Conservation (phyloP, 2,888 invertebrate species). For the Drosophila stalkeri region DNA sequence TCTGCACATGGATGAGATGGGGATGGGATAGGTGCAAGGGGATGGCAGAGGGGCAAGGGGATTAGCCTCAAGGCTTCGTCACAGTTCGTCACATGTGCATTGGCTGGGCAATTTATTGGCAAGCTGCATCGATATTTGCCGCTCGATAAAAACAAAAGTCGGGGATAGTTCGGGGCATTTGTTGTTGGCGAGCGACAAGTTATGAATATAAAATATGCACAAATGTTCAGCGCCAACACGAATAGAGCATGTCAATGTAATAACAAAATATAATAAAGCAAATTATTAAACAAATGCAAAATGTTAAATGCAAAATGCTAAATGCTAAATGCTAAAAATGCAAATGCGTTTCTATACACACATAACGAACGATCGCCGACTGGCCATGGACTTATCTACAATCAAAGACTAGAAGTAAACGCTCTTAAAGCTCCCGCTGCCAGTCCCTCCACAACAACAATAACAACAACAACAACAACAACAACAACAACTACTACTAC, state of each 20-base stretch:
- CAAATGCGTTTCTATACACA: conserved; percentile 46
- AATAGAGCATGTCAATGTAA: conserved; percentile 79
- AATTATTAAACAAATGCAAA: conserved; percentile 79
- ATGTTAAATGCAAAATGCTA: conserved; percentile 51
- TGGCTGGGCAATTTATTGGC: conserved; percentile 76
- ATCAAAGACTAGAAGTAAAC: conserved; percentile 80
- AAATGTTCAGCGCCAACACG: conserved; percentile 69
- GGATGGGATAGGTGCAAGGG: no score
- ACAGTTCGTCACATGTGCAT: conserved; percentile 30
- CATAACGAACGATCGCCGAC: conserved; percentile 28
- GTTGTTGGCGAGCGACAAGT: conserved; percentile 70
- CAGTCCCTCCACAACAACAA: conserved; percentile 10
- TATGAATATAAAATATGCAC: conserved; percentile 82
- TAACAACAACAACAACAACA: conserved; percentile 6
- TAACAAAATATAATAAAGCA: conserved; percentile 75
- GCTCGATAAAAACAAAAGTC: conserved; percentile 72
- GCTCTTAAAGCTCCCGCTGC: conserved; percentile 70
- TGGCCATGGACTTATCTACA: conserved; percentile 56
- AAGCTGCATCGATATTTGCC: conserved; percentile 73
- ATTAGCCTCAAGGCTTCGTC: conserved; percentile 68
- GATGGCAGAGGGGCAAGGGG: background rate
- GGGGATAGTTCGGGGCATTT: conserved; percentile 30
- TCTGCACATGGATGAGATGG: background rate
- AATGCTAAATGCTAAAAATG: conserved; percentile 25
- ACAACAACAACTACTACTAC: background rate